Conservation (phyloP, 2,888 invertebrate genomes). For the Drosophila infuscata region DNA sequence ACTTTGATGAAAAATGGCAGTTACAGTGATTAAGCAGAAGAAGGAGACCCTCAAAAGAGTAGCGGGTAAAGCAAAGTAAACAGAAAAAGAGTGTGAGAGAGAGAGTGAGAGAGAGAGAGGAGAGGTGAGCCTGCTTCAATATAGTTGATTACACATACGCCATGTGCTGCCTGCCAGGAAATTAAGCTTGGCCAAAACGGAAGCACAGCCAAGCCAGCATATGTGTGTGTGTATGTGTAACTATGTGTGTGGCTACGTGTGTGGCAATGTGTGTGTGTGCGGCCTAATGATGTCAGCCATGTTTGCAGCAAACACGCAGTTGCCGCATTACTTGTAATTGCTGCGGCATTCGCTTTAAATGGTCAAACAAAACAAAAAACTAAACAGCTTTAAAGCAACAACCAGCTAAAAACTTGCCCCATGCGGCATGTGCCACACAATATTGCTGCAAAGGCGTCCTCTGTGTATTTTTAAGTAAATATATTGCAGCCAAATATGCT, state of each 20-base stretch:
- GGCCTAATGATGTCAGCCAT: conserved; percentile 75
- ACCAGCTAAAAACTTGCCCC: conserved; percentile 13
- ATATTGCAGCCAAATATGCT: conserved; percentile 64
- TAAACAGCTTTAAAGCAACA: conserved; percentile 30
- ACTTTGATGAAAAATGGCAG: conserved; percentile 79
- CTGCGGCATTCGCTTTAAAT: conserved; percentile 48
- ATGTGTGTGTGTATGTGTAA: conserved; percentile 2
- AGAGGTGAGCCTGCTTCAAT: conserved; percentile 46
- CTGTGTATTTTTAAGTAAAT: conserved; percentile 72
- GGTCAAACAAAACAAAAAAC: neutral
- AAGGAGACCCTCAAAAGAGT: neutral
- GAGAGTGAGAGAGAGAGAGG: conserved; percentile 7
- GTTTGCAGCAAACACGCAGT: conserved; percentile 69
- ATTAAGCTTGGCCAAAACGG: conserved; percentile 75
- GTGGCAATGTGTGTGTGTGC: conserved; percentile 10
- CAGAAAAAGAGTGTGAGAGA: conserved; percentile 2
- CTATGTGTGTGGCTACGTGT: neutral
- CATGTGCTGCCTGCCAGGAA: conserved; percentile 72
- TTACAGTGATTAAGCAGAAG: conserved; percentile 74
- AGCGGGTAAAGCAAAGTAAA: neutral
- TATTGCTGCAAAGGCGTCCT: conserved; percentile 43
- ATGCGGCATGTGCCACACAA: conserved; percentile 23
- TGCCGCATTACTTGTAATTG: conserved; percentile 76
- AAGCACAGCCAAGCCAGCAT: conserved; percentile 57
- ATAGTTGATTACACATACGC: conserved; percentile 78